Evolutionary conservation across 2,888 invertebrate genomes (phyloP), one percentile per base, ranked within the genome.

Genomic region (Plebejus argus): DNA sequence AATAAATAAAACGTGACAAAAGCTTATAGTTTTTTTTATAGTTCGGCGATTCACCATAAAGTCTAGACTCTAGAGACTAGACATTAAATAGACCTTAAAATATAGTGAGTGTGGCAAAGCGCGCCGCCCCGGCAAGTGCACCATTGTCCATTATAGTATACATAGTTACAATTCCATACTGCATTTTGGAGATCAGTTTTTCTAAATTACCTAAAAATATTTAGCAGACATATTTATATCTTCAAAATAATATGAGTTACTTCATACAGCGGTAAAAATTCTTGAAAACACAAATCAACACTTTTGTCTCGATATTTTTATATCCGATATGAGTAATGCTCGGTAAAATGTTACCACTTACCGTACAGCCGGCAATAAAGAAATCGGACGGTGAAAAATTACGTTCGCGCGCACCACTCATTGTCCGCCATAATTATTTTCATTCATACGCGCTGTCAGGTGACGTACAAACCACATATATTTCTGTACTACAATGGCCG

Each of bases 311-410:
- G 18, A 28, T 15, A 33, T 66, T 33, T 66, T 66, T 33, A 18
- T 23, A 23, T 23, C 61, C 23, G n/a, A 39, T 71, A 71, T 39
- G 15, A 74, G 23, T 49, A 74, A 74, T 53, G 53, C 20, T 74
- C 28, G n/a, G 49, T 20, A 87, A 89, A 89, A 90, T 91, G 89
- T 91, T 91, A 90, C 89, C 90, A 87, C 89, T 91, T 91, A 90
- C 89, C 90, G 88, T 89, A 88, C 85, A 84, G 81, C 39, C 35
- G 78, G 86, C 86, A 84, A 89, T 91, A 91, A 91, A 90, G 89
- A 87, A 89, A 88, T 91, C 90, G 81, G 79, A 81, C 83, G 85
- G 86, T 91, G 91, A 92, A 91, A 90, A 89, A 92, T 91, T 88
- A 88, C 88, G 85, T 89, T 89, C 88, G 82, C 85, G 83, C 85